Conservation (phyloP, 2,888 invertebrate species). For the Cephus sareptanus region DNA sequence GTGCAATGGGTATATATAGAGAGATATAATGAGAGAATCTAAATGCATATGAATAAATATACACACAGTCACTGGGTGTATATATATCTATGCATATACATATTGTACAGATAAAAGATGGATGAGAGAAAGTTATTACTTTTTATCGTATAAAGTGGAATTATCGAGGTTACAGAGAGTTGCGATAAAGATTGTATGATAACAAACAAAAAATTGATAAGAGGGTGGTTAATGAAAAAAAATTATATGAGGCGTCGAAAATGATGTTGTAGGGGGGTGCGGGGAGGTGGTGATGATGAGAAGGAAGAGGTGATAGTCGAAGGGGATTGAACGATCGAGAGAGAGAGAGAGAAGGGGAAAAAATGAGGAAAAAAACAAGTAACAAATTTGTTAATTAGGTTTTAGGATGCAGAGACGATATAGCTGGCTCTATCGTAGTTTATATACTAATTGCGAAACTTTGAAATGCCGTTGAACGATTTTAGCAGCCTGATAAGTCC, state of each 20-base stretch:
- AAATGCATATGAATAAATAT: slow-evolving; percentile 32
- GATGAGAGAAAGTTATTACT: neutral
- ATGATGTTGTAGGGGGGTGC: neutral
- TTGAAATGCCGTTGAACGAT: slow-evolving; percentile 18
- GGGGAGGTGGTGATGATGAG: too few relatives aligned
- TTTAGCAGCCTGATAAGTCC: neutral
- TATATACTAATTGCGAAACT: slow-evolving; percentile 40
- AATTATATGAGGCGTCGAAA: neutral
- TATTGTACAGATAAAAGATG: neutral
- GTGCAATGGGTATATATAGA: neutral
- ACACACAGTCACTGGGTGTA: slow-evolving; percentile 30
- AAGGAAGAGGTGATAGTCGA: too few relatives aligned
- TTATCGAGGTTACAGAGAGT: too few relatives aligned
- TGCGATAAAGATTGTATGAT: too few relatives aligned
- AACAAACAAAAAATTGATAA: neutral
- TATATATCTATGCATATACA: neutral
- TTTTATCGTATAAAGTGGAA: too few relatives aligned
- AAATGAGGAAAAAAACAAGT: neutral
- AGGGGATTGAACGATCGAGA: neutral
- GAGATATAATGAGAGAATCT: slow-evolving; percentile 16
- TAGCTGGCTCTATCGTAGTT: slow-evolving; percentile 63
- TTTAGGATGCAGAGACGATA: slow-evolving; percentile 53
- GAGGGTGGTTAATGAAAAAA: neutral
- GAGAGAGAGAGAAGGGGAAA: neutral
- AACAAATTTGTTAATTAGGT: slow-evolving; percentile 55